Evolutionary conservation across 2,797 vertebrate genomes (phyloP), one percentile per base, ranked within the genome.

Genomic region (Clarias fuscus): DNA sequence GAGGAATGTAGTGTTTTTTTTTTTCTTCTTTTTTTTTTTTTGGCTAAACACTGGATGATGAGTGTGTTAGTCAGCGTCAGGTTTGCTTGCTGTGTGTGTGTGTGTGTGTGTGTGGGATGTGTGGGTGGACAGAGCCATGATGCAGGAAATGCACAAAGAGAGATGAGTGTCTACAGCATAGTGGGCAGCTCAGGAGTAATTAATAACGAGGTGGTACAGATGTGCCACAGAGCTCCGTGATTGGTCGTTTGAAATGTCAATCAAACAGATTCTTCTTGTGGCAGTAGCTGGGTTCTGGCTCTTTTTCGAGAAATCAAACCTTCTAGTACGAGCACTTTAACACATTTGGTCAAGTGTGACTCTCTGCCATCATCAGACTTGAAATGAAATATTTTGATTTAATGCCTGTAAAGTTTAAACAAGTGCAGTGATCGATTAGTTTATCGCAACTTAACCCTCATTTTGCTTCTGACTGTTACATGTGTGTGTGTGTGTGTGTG

Each of bases 121-220:
- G 79, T 80, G 84, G 84, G 86, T 75, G 73, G 15, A 62, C 33
- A 75, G 82, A 78, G 67, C 81, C 70, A 77, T 24, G 86, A 85
- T 85, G 75, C 78, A 79, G 59, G 84, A 68, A 48, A 2, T 48
- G 48, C 72, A 81, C 68, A 80, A 56, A 87, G 59, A n/a, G 22
- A 86, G 70, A 67, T n/a, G 11, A 76, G 20, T 86, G 65, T 82
- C 84, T 80, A 65, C 71, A 72, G 78, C 80, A 67, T 77, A 71
- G 56, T 15, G 53, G 11, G 67, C 58, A 30, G 80, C 68, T 86
- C 77, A 85, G 83, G 30, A 61, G 22, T 85, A 64, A 88, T 88
- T 84, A 86, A 79, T 77, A 83, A 83, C 48, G 48, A 48, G 48
- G 48, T 48, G 48, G 2, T 48, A 11, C 48, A 11, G 10, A 48